Conservation (phyloP, 2,888 invertebrate genomes). For the Toxonevra muliebris region DNA sequence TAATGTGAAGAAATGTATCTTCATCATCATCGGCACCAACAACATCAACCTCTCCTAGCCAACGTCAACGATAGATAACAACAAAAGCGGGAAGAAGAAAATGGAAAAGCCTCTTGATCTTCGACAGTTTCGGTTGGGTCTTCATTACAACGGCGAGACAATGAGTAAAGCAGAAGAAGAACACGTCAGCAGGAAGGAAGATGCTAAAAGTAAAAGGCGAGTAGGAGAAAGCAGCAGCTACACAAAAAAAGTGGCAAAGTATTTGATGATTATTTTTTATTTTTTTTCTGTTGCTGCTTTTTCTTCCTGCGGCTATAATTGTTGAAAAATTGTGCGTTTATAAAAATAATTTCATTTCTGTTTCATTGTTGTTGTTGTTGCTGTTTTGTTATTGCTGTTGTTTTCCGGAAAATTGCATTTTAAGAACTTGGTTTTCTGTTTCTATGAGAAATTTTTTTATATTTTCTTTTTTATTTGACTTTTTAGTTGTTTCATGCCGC, state of each 20-base stretch:
- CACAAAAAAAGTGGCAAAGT: background rate
- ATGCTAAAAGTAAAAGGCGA: background rate
- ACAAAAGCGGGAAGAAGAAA: too few relatives aligned
- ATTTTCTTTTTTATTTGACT: background rate
- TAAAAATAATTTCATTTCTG: background rate
- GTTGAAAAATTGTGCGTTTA: constrained; percentile 15
- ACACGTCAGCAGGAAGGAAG: background rate
- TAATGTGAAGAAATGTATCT: background rate
- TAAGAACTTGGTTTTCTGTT: background rate
- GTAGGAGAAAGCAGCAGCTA: background rate
- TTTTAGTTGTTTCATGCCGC: background rate
- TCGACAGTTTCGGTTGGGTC: too few relatives aligned
- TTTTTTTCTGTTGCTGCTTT: too few relatives aligned
- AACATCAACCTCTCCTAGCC: background rate
- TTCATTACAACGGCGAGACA: too few relatives aligned
- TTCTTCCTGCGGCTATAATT: constrained; percentile 6
- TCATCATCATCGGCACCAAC: background rate
- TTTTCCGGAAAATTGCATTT: background rate
- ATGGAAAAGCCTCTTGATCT: too few relatives aligned
- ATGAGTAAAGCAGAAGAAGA: too few relatives aligned
- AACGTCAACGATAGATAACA: too few relatives aligned
- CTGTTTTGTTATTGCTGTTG: background rate
- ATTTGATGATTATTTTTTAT: too few relatives aligned
- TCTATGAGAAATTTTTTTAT: background rate
- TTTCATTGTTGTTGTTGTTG: constrained; percentile 4